phyloP scores from a whole-genome alignment of 2,888 invertebrate species.

The Cordilura impudica region DNA sequence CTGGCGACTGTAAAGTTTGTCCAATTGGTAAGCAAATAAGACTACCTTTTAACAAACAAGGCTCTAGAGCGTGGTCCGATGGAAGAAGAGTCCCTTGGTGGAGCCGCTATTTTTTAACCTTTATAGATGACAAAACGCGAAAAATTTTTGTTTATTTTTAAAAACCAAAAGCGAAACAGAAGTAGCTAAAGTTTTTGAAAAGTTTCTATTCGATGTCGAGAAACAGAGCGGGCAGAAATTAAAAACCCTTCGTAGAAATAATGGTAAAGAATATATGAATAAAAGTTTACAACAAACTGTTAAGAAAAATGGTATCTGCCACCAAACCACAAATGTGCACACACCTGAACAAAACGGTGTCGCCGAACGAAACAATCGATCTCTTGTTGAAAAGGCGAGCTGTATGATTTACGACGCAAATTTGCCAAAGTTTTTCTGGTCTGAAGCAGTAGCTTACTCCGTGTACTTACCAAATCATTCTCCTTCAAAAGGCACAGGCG shows the following conservation, averaged over 20 bases:
- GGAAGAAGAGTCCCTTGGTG: constrained; percentile 67
- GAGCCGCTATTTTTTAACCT: constrained; percentile 18
- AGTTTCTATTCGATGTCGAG: constrained; percentile 50
- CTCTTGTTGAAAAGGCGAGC: constrained; percentile 62
- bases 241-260: constrained; percentile 27
- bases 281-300: constrained; percentile 12
- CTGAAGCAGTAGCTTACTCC: constrained; percentile 65
- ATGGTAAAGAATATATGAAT: constrained; percentile 10
- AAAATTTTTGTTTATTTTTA: constrained; percentile 29
- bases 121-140: constrained; percentile 37
- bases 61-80: constrained; percentile 71
- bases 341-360: constrained; percentile 49
- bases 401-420: constrained; percentile 62
- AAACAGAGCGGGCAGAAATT: constrained; percentile 52
- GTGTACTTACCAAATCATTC: constrained; percentile 57
- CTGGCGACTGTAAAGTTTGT: constrained; percentile 56
- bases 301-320: background rate
- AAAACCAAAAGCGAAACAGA: constrained; percentile 52
- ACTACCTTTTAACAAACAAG: constrained; percentile 61
- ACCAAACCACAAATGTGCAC: constrained; percentile 15
- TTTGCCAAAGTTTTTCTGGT: constrained; percentile 52
- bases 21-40: constrained; percentile 66
- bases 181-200: constrained; percentile 42
- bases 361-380: constrained; percentile 57
- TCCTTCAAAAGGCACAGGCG: constrained; percentile 33